Evolutionary conservation across 2,888 invertebrate species (phyloP), one percentile per base, ranked within the genome.

Genomic region (Diogma glabrata): DNA sequence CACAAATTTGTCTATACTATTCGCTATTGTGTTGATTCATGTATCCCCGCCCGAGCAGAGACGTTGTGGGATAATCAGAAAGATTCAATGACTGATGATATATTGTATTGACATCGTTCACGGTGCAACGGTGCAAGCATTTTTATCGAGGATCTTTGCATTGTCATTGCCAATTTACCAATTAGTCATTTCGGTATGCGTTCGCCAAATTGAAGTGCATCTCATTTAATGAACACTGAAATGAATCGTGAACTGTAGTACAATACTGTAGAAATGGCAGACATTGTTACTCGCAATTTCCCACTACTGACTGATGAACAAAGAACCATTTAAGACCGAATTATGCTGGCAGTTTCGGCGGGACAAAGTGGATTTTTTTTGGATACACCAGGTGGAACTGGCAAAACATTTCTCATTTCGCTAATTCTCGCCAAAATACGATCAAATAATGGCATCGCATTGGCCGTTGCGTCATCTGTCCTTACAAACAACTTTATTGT

Each of bases 11-110:
- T 53, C 52, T 50, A n/a, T n/a, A 51, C 55, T 63, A 52, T 63
- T 64, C 52, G 60, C 61, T 52, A 60, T 61, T 52, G 57, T 63
- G 47, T 57, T 61, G 55, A 58, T 59, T 52, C 58, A 58, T 57
- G 60, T 60, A 59, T 59, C 57, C 3, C 7, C 14, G 36, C 6
- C n/a, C n/a, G n/a, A n/a, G n/a, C n/a, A n/a, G n/a, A n/a, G n/a
- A n/a, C n/a, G n/a, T n/a, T n/a, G n/a, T n/a, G n/a, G n/a, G n/a
- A n/a, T n/a, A n/a, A n/a, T n/a, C n/a, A n/a, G n/a, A n/a, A n/a
- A n/a, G n/a, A n/a, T n/a, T n/a, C n/a, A n/a, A n/a, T n/a, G n/a
- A n/a, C n/a, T n/a, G n/a, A n/a, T n/a, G 12, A 33, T 33, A 36
- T 36, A 10, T 6, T 36, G 36, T 17, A 36, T 36, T 17, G 16